Base-by-base conservation (phyloP, 2,797 vertebrate genomes). In the Malurus leucopterus region DNA sequence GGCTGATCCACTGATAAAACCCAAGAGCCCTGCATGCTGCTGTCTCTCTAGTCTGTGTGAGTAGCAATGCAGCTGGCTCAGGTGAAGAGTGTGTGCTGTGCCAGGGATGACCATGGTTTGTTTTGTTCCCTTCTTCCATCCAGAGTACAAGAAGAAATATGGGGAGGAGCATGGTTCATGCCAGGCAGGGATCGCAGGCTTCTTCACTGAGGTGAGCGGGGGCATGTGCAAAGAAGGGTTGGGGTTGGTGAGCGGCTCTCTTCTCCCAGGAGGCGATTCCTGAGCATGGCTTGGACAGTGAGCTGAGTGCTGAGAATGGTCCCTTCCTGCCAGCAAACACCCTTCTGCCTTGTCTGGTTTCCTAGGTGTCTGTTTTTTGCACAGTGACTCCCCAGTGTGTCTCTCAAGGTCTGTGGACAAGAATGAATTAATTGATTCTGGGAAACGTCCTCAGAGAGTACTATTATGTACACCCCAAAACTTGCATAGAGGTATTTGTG, bases 151-250 rank as follows among this genome's bases (percentile, higher is more conserved):
- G 98, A 99, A 99, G 98, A 99, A 98, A 94, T 99, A 99, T 15
- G 99, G 99, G n/a, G 99, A 99, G 96, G 99, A 99, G 93, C 99
- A 99, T 1, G 99, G 99, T 94, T 99, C 99, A 1, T 99, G 99
- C 98, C 99, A 99, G 97, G 99, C 99, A 2, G 99, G 99, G 86
- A 99, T 99, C 19, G 98, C 99, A 4, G 99, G 98, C 94, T 98
- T 98, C 96, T 99, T 99, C 95, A 98, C 97, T 0, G 98, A 99
- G 98, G 99, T 99, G 96, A 97, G 99, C 98, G 29, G 67, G 59
- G 61, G n/a, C 24, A 10, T 5, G 2, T 2, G 0, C 32, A 11
- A 3, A 9, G 29, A 46, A 38, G 24, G 53, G 29, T 11, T 38
- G 53, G 24, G 69, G 6, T 84, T 91, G 94, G 80, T 84, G 61